phyloP scores from a whole-genome alignment of 2,797 vertebrate genomes.

The Clamator glandarius region DNA sequence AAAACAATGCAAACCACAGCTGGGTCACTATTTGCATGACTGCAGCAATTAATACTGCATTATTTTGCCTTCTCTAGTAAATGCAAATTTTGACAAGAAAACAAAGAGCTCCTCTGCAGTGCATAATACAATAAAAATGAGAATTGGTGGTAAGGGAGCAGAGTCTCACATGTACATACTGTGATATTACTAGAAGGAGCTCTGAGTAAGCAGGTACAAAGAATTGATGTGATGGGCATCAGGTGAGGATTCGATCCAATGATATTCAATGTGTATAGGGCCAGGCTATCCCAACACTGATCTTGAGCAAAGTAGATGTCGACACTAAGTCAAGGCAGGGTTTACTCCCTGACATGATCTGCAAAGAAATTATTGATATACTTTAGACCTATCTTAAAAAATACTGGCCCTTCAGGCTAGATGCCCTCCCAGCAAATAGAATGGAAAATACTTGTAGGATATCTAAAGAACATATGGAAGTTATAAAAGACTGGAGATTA shows the following conservation, averaged over 20 bases:
- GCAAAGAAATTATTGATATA: background rate
- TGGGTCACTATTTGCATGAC: background rate
- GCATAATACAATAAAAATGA: background rate
- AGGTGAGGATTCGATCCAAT: background rate
- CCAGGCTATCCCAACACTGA: background rate
- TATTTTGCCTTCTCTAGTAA: background rate
- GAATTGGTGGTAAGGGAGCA: background rate
- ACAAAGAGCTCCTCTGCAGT: background rate
- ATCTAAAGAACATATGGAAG: background rate
- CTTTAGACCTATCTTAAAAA: background rate
- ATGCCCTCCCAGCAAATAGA: background rate
- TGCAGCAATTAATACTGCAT: background rate
- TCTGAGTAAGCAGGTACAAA: background rate
- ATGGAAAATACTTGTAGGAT: background rate
- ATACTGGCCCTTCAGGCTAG: background rate
- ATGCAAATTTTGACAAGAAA: background rate
- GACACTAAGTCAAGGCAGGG: background rate
- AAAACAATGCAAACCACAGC: background rate
- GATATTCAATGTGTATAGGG: background rate
- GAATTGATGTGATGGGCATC: background rate
- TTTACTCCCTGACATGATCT: background rate
- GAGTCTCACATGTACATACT: background rate
- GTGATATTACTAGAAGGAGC: background rate
- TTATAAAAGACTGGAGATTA: background rate
- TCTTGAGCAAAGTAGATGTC: background rate